Conservation (phyloP, 2,797 vertebrate genomes). For the Hybognathus amarus region DNA sequence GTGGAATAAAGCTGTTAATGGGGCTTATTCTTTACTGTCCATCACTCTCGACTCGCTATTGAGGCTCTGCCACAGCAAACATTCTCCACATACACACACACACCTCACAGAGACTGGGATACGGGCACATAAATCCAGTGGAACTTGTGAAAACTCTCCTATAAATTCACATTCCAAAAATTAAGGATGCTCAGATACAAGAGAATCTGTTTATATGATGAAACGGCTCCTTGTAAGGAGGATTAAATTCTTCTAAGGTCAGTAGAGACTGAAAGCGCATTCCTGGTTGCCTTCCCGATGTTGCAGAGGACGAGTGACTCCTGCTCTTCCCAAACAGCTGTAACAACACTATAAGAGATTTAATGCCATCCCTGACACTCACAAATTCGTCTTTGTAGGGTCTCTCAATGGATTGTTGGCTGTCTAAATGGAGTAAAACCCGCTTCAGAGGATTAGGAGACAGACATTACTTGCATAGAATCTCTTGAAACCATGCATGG, state of each 20-base stretch:
- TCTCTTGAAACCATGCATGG: background rate
- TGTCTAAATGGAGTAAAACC: background rate
- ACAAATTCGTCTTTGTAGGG: conserved; percentile 24
- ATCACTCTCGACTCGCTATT: conserved; percentile 62
- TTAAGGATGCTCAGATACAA: conserved; percentile 22
- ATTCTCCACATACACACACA: conserved; percentile 62
- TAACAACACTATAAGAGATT: conserved; percentile 55
- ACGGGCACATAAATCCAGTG: conserved; percentile 44
- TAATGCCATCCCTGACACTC: conserved; percentile 37
- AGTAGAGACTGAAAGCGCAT: background rate
- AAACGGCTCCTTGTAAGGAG: conserved; percentile 24
- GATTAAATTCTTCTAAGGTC: conserved; percentile 31
- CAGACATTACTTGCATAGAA: background rate
- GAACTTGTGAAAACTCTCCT: conserved; percentile 44
- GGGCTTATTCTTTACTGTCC: conserved; percentile 72
- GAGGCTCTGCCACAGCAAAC: conserved; percentile 74
- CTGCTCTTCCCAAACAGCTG: conserved; percentile 61
- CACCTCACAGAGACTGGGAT: conserved; percentile 42
- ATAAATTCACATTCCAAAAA: conserved; percentile 51
- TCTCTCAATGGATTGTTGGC: background rate
- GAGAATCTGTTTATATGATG: conserved; percentile 34
- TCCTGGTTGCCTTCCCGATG: conserved; percentile 43
- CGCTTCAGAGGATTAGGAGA: background rate
- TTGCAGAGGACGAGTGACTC: conserved; percentile 24
- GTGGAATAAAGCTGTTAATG: conserved; percentile 68